These are phyloP conservation scores for Sus scrofa DNA, from an alignment of 2,113 vertebrate species.

Conservation along the genomic window T2T-Sscrofa CM000817.6:168501001-168501500, in stretches of 20 bases:
- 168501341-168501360: not conserved
- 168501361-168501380: not conserved
- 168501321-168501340: not conserved
- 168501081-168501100: not conserved
- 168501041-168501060: not conserved
- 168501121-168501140: not conserved
- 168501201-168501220: not conserved
- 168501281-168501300: not conserved
- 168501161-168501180: not conserved
- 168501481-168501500: fast-evolving
- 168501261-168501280: not conserved
- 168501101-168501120: no score
- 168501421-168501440: not conserved
- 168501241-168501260: not conserved
- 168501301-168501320: not conserved
- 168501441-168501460: not conserved
- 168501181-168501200: no score
- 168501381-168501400: not conserved
- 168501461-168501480: not conserved
- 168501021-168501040: not conserved
- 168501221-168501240: fast-evolving
- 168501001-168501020: not conserved
- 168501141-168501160: not conserved
- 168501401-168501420: not conserved
- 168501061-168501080: no score